These are phyloP conservation scores for Autographa pulchrina DNA, from an alignment of 2,888 invertebrate species.

Conservation along the genomic window DNA sequence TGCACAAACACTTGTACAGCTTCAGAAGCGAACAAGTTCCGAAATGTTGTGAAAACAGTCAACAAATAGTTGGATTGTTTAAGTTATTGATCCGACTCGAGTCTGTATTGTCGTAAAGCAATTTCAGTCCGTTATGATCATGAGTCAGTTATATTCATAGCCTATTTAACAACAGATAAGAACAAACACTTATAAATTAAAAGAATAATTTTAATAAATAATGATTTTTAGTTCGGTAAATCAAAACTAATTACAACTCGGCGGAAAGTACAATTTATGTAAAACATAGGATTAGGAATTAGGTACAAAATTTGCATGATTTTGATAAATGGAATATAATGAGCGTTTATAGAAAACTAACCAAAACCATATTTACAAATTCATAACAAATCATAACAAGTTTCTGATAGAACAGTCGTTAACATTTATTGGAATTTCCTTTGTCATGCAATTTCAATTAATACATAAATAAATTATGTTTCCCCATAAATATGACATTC, in stretches of 20 bases:
- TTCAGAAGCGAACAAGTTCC: conserved; percentile 27
- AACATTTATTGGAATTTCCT: neutral
- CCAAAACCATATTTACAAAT: too few relatives aligned
- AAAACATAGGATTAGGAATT: too few relatives aligned
- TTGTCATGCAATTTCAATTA: neutral
- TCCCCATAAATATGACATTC: neutral
- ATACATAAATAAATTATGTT: neutral
- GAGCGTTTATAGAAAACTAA: too few relatives aligned
- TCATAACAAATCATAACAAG: too few relatives aligned
- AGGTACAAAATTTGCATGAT: too few relatives aligned
- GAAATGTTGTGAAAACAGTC: conserved; percentile 23
- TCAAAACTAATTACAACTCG: too few relatives aligned
- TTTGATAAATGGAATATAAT: too few relatives aligned
- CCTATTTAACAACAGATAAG: neutral
- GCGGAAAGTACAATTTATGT: too few relatives aligned
- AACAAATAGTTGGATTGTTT: conserved; percentile 20
- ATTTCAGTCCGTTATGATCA: neutral
- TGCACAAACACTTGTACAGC: conserved; percentile 23
- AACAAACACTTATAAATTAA: too few relatives aligned
- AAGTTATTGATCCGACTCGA: conserved; percentile 26
- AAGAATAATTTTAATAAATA: too few relatives aligned
- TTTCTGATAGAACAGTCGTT: too few relatives aligned
- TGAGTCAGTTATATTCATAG: neutral
- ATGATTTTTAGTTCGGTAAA: too few relatives aligned
- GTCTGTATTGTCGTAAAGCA: neutral